Evolutionary conservation across 2,113 vertebrate genomes (phyloP), one percentile per base, ranked within the genome.

Genomic region (Mustela lutreola): DNA sequence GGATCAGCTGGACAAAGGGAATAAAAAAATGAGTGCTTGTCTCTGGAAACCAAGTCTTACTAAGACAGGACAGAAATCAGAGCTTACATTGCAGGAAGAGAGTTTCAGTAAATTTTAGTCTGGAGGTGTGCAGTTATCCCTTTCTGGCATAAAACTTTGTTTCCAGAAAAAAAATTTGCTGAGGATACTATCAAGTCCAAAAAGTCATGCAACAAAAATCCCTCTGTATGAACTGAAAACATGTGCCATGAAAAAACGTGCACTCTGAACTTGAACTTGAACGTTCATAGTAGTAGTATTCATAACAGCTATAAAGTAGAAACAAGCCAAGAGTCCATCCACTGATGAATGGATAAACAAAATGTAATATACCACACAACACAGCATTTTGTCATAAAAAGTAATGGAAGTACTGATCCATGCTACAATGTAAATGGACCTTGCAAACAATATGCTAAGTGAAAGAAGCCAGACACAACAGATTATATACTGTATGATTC

Each of bases 401-500:
- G 24, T 63, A 63, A 65, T n/a, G 12, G 12, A 71, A 73, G 16
- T 78, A 22, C 42, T 19, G n/a, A 82, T 8, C 50, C 39, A 56
- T 21, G 50, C 85, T 42, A n/a, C 81, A 58, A 28, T 16, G 28
- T 19, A 15, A 50, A 18, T 33, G n/a, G 60, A 50, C 76, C 36
- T 31, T 31, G 56, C 58, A 82, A 79, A 87, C 33, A 75, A 60
- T 65, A 58, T 6, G 12, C 45, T 78, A 45, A 65, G 45, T 89
- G 70, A 95, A 90, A 70, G 82, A 79, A 93, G 36, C 33, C 73
- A n/a, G 24, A 60, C n/a, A 22, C 24, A 78, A 92, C 87, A 86
- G 45, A 83, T 81, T 28, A 62, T 5, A 76, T 39, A 14, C 26
- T 19, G 19, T 45, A 42, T 45, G 11, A 42, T 36, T 78, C 58